Evolutionary conservation across 1,140 invertebrate genomes (phyloP).

Genomic region (Oncopeltus fasciatus): DNA sequence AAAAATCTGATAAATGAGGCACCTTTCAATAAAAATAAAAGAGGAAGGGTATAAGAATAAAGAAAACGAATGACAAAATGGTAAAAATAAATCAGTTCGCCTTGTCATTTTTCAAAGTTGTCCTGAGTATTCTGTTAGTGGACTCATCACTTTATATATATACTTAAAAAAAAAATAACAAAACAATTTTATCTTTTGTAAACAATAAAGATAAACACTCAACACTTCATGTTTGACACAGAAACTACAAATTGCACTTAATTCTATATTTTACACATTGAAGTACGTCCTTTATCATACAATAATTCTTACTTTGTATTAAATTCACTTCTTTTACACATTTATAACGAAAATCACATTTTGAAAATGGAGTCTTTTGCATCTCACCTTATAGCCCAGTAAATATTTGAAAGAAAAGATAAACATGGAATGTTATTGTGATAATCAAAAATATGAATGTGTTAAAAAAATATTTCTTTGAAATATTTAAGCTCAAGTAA

Average conservation of each 20-base stretch:
- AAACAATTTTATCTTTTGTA: conserved; percentile 16
- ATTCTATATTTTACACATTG: conserved; percentile 14
- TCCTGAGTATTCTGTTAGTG: conserved; percentile 12
- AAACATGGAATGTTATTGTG: not conserved
- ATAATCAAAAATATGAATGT: not conserved
- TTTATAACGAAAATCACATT: conserved; percentile 20
- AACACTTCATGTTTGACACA: conserved; percentile 19
- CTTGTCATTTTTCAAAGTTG: conserved; percentile 7
- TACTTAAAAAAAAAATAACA: conserved; percentile 5
- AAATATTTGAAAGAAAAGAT: no score
- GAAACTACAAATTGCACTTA: conserved; percentile 22
- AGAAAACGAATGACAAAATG: not conserved
- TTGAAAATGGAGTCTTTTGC: conserved; percentile 13
- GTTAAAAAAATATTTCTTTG: not conserved
- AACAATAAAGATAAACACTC: conserved; percentile 18
- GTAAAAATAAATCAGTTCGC: conserved; percentile 1
- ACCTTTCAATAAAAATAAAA: no score
- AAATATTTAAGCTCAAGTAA: not conserved
- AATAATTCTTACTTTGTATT: conserved; percentile 4
- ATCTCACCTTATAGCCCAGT: not conserved
- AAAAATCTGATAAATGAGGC: no score
- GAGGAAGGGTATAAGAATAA: no score
- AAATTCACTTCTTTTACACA: conserved; percentile 11
- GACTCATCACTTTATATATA: conserved; percentile 2
- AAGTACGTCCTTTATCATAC: conserved; percentile 16